These are phyloP conservation scores for Netelia virgata DNA, from an alignment of 2,888 invertebrate genomes.

Conservation along the genomic window DNA sequence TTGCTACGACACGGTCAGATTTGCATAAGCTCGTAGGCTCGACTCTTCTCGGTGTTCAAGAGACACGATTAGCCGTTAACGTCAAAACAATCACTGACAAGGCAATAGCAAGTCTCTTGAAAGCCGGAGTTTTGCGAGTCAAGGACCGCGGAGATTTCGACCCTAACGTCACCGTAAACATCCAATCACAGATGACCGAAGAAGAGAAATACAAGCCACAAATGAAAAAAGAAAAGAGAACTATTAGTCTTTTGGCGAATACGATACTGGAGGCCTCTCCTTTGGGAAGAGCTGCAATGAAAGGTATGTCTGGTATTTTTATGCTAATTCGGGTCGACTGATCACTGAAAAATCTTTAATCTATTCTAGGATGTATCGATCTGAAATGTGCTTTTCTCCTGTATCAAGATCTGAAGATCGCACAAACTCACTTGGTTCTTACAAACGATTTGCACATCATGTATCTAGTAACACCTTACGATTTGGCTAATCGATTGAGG, in stretches of 20 bases:
- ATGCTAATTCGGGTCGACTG: conserved; percentile 21
- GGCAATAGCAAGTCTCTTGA: conserved; percentile 85
- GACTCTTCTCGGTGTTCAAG: conserved; percentile 90
- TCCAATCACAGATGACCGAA: conserved; percentile 75
- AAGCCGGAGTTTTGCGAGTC: conserved; percentile 84
- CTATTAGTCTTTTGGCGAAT: conserved; percentile 80
- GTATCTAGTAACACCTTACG: conserved; percentile 94
- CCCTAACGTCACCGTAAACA: conserved; percentile 77
- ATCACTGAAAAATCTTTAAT: conserved; percentile 30
- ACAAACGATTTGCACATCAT: conserved; percentile 94
- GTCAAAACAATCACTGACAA: conserved; percentile 84
- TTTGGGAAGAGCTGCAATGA: conserved; percentile 93
- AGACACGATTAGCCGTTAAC: conserved; percentile 84
- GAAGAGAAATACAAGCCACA: conserved; percentile 34
- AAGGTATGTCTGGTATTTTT: conserved; percentile 86
- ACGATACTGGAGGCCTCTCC: conserved; percentile 87
- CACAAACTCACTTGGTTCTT: conserved; percentile 92
- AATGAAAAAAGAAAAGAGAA: conserved; percentile 67
- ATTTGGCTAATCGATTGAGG: conserved; percentile 87
- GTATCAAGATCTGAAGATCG: conserved; percentile 90
- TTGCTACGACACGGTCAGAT: conserved; percentile 86
- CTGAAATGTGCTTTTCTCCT: conserved; percentile 90
- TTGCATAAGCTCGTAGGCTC: conserved; percentile 86
- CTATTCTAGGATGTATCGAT: conserved; percentile 90
- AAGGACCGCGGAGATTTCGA: conserved; percentile 71